A percentile compares a stretch with the other conserved stretches of the same genome.
Conservation (phyloP, 2,113 vertebrate genomes). For the Desmodus rotundus region DNA sequence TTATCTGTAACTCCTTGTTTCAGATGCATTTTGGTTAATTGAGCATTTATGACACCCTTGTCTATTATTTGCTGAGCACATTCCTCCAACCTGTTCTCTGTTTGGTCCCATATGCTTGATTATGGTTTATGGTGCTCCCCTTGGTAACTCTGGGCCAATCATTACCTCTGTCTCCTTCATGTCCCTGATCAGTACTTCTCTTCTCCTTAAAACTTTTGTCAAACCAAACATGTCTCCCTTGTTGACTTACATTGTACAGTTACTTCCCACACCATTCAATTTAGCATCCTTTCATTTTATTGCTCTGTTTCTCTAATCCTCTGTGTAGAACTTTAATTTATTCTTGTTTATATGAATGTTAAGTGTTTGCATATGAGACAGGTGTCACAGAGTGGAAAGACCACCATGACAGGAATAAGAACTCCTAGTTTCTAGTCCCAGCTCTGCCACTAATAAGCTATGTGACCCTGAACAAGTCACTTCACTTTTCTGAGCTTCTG, state of each 20-base stretch:
- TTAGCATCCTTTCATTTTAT: not conserved
- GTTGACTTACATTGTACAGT: not conserved
- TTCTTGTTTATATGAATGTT: not conserved
- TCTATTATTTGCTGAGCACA: not conserved
- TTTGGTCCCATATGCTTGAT: not conserved
- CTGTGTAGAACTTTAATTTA: not conserved
- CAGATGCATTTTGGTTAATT: not conserved
- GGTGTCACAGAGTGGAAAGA: not conserved
- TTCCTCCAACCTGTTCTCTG: not conserved
- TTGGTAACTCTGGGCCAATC: not conserved
- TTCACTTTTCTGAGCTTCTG: not conserved
- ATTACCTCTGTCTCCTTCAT: not conserved
- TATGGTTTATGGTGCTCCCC: not conserved
- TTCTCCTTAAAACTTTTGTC: not conserved
- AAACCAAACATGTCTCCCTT: not conserved
- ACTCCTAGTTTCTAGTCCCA: not conserved
- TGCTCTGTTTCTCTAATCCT: not conserved
- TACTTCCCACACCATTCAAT: not conserved
- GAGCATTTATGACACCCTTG: not conserved
- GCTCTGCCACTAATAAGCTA: not conserved
- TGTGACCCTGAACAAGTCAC: not conserved
- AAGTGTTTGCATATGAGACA: not conserved
- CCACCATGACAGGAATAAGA: not conserved
- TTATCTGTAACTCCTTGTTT: not conserved
- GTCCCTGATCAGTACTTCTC: not conserved